Conservation (phyloP, 2,113 vertebrate species). For the Potamarius usumacintae region DNA sequence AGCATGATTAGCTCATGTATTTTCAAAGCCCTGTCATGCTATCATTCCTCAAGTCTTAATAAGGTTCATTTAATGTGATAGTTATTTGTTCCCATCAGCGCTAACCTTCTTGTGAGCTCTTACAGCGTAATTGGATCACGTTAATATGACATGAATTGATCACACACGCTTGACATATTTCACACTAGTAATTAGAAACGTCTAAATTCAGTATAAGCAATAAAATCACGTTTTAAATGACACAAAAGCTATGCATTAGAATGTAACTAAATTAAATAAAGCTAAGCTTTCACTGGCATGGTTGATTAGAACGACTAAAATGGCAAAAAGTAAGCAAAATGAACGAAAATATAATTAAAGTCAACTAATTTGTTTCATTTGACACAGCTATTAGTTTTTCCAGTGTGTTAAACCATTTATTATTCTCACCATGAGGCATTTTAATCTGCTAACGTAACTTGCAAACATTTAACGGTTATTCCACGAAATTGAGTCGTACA, state of each 20-base stretch:
- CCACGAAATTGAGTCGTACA: no score
- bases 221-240: no score
- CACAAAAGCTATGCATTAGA: neutral
- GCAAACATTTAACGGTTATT: slow-evolving; percentile 37
- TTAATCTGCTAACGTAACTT: neutral
- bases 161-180: no score
- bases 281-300: neutral
- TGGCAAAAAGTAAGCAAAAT: neutral
- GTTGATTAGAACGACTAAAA: neutral
- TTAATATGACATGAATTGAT: no score
- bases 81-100: neutral
- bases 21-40: no score
- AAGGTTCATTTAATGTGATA: neutral
- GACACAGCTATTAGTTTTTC: neutral
- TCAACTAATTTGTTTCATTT: neutral
- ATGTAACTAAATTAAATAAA: neutral
- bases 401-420: neutral
- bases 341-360: neutral
- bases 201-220: no score
- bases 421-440: neutral
- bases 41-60: no score
- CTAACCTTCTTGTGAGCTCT: neutral
- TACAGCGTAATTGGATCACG: neutral
- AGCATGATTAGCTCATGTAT: no score
- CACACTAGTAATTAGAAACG: no score